Base-by-base conservation (phyloP, 2,797 vertebrate genomes). In the Enteromius unitaeniatus region DNA sequence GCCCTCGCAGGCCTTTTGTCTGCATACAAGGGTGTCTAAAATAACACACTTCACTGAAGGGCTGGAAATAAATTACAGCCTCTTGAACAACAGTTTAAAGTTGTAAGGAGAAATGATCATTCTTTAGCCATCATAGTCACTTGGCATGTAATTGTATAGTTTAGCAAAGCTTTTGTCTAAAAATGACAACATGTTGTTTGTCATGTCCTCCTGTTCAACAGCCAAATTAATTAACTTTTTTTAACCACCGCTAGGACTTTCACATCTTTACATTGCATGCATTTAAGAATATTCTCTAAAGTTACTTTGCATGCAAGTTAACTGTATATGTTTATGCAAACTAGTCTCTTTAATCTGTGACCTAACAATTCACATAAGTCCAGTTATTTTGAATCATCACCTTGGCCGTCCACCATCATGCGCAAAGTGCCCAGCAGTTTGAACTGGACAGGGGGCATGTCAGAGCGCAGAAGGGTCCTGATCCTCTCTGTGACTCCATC, bases 391-490 rank as follows among this genome's bases (percentile, higher is more conserved):
- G 15, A 45, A 74, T 53, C 15, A 68, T 34, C 88, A 97, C 97
- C 96, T 94, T 97, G 96, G n/a, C 96, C 96, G 3, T 97, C 96
- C 89, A 96, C 95, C 93, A 97, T 92, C 94, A 95, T 96, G 17
- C 96, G 94, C 3, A 97, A 83, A 0, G 96, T 97, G 0, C 95
- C 96, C 3, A 97, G 92, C 4, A 97, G 94, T 82, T 96, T 97
- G 82, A 96, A 96, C 86, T 97, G 97, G 79, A 94, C 95, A 0
- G 97, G 96, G 0, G 96, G 96, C 92, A 96, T 96, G 91, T 97
- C 95, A 0, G 96, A 95, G 55, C 94, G 93, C 58, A 97, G 92
- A 31, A 97, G 93, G 0, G 89, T 91, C 91, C 96, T 94, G 70
- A 97, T 96, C 42, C 95, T 90, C 87, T 95, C 94, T 0, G 92